phyloP scores from a whole-genome alignment of 2,113 vertebrate genomes.

The Paracanthobrama guichenoti region DNA sequence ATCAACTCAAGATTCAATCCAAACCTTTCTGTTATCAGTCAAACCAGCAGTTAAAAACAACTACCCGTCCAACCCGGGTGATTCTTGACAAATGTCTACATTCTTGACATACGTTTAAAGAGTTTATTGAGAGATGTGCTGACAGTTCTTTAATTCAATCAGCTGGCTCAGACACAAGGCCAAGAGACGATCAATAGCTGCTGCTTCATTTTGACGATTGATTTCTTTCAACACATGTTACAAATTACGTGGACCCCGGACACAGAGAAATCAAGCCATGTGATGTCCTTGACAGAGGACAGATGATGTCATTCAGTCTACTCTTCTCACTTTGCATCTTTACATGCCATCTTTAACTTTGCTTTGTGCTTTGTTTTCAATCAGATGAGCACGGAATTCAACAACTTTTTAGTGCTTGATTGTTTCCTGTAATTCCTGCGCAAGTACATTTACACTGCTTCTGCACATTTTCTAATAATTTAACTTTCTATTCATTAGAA shows the following conservation, averaged over 20 bases:
- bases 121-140: background rate
- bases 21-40: background rate
- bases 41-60: background rate
- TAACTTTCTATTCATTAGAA: too few species aligned
- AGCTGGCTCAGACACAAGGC: slow-evolving; percentile 21
- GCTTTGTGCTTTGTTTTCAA: too few species aligned
- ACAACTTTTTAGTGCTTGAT: too few species aligned
- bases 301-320: background rate
- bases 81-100: background rate
- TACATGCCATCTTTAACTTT: too few species aligned
- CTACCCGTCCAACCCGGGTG: background rate
- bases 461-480: too few species aligned
- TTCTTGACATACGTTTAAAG: background rate
- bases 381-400: too few species aligned
- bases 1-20: background rate
- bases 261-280: slow-evolving; percentile 12
- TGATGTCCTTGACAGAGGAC: background rate
- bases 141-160: slow-evolving; percentile 16
- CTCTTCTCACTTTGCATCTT: too few species aligned
- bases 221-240: slow-evolving; percentile 18
- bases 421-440: too few species aligned
- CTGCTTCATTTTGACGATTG: slow-evolving; percentile 28
- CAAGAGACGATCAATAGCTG: slow-evolving; percentile 22
- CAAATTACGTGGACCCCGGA: slow-evolving; percentile 4
- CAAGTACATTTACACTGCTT: too few species aligned